Conservation (phyloP, 2,113 vertebrate genomes). For the Petroica traversi region DNA sequence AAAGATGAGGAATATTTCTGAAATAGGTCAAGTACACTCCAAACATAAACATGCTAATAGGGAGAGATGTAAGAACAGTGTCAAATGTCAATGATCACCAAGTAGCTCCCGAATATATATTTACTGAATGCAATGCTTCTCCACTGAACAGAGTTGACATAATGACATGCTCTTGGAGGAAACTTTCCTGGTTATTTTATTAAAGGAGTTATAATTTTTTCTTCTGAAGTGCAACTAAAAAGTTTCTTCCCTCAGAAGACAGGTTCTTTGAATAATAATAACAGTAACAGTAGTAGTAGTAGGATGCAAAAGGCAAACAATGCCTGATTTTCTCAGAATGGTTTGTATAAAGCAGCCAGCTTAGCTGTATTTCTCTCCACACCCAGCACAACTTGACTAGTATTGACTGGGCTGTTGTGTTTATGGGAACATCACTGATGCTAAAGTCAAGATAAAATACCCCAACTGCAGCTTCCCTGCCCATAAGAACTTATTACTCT, state of each 20-base stretch:
- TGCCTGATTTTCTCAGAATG: background rate
- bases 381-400: background rate
- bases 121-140: constrained; percentile 49
- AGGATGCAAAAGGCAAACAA: background rate
- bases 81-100: constrained; percentile 67
- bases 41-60: constrained; percentile 62
- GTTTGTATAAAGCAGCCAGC: background rate
- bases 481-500: background rate
- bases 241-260: background rate
- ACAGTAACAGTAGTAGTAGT: background rate
- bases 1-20: constrained; percentile 66
- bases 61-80: constrained; percentile 56
- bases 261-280: background rate
- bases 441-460: background rate
- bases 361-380: background rate
- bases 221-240: background rate
- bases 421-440: background rate
- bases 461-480: background rate
- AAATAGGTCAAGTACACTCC: constrained; percentile 66
- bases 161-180: constrained; percentile 31
- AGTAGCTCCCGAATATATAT: constrained; percentile 67
- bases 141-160: constrained; percentile 33
- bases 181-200: constrained; percentile 44
- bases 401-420: background rate
- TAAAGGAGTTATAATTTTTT: background rate